Conservation (phyloP, 1,140 invertebrate species). For the Tetraneura akinire region DNA sequence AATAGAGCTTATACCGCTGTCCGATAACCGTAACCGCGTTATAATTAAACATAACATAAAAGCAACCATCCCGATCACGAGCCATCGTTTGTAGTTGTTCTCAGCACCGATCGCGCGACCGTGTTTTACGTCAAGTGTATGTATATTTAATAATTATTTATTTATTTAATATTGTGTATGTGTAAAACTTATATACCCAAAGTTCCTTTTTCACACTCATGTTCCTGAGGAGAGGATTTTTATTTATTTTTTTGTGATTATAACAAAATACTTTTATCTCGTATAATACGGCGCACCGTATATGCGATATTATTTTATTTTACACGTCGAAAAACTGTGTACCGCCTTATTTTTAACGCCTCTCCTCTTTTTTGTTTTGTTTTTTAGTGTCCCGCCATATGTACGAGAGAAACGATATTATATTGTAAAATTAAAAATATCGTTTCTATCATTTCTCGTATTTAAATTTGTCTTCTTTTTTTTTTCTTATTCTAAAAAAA, state of each 20-base stretch:
- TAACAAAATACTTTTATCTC: neutral
- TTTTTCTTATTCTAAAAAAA: neutral
- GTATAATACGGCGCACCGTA: neutral
- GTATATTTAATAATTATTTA: conserved; percentile 17
- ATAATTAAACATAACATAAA: too few species aligned
- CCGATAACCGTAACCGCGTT: too few species aligned
- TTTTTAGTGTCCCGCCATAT: neutral
- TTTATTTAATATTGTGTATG: conserved; percentile 37
- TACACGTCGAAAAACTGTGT: neutral
- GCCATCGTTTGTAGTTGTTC: too few species aligned
- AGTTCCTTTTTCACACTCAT: conserved; percentile 49
- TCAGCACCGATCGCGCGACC: neutral
- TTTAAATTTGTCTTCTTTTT: neutral
- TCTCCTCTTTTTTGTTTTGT: neutral
- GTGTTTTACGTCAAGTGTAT: neutral
- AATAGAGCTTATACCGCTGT: neutral
- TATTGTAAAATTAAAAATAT: neutral
- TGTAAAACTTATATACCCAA: conserved; percentile 38
- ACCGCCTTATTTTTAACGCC: conserved; percentile 2
- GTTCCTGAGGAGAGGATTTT: conserved; percentile 45
- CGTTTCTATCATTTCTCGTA: conserved; percentile 5
- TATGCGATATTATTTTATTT: neutral
- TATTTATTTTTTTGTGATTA: conserved; percentile 7
- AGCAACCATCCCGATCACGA: too few species aligned
- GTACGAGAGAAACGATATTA: too few species aligned